Percentiles rank a stretch among this genome's conserved stretches.
These are phyloP conservation scores for Entomyzon cyanotis DNA, from an alignment of 2,113 vertebrate species.

Conservation along the genomic window DNA sequence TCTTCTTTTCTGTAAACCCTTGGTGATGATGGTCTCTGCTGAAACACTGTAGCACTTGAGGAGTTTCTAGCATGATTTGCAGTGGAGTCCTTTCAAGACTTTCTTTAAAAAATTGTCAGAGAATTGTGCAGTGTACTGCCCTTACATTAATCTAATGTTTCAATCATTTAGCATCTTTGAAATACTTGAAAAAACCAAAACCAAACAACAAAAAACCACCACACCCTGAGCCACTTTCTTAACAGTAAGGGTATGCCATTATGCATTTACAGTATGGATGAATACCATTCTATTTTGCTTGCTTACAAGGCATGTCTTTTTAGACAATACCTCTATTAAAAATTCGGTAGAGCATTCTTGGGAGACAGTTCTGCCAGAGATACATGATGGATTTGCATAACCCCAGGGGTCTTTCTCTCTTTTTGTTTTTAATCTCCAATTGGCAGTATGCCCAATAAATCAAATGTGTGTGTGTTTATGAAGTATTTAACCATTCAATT, in stretches of 20 bases:
- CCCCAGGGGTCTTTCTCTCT: background rate
- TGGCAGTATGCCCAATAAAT: slow-evolving; percentile 13
- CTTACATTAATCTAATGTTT: background rate
- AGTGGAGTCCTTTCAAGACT: background rate
- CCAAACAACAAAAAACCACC: background rate
- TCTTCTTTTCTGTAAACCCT: background rate
- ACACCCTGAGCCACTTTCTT: background rate
- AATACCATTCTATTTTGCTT: background rate
- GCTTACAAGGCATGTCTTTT: slow-evolving; percentile 10
- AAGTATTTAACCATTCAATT: slow-evolving; percentile 21
- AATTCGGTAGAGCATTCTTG: background rate
- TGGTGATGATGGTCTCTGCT: background rate
- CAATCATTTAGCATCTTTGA: background rate
- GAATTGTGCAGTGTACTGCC: background rate
- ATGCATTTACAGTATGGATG: background rate
- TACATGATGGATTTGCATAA: slow-evolving; percentile 12
- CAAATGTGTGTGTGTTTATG: background rate
- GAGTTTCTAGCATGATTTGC: background rate
- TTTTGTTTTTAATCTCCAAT: background rate
- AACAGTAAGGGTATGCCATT: background rate
- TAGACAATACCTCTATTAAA: slow-evolving; percentile 28
- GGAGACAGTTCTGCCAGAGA: slow-evolving; percentile 21
- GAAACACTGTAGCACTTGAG: background rate
- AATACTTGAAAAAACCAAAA: background rate
- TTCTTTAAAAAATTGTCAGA: background rate